Evolutionary conservation across 2,797 vertebrate species (phyloP).

Genomic region (Oophaga sylvatica): DNA sequence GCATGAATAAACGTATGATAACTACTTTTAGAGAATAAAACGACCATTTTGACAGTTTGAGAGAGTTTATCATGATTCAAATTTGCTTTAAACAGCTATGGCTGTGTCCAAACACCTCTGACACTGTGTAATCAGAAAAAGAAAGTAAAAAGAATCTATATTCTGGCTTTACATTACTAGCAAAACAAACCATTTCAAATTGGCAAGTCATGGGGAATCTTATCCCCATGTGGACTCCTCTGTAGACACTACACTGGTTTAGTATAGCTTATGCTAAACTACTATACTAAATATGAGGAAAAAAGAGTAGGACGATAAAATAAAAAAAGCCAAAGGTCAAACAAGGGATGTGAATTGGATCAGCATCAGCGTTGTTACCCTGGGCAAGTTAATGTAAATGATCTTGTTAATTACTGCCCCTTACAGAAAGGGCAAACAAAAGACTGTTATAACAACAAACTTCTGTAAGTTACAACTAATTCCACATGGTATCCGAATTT

Average conservation of each 20-base stretch:
- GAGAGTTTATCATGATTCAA: too few relatives aligned
- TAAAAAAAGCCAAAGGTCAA: background rate
- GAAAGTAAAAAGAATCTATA: background rate
- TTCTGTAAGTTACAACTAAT: slow-evolving; percentile 2
- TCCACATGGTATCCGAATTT: background rate
- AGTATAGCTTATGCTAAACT: background rate
- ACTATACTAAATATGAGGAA: background rate
- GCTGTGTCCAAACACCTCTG: too few relatives aligned
- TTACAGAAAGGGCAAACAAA: slow-evolving; percentile 8
- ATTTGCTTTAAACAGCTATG: too few relatives aligned
- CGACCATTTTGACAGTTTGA: too few relatives aligned
- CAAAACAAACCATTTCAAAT: too few relatives aligned
- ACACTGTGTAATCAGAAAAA: background rate
- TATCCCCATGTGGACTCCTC: background rate
- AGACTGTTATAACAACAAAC: slow-evolving; percentile 10
- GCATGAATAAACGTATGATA: too few relatives aligned
- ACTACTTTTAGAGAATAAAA: too few relatives aligned
- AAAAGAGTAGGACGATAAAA: background rate
- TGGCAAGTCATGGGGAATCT: background rate
- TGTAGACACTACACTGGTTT: background rate
- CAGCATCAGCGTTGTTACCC: background rate
- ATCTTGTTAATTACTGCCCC: background rate
- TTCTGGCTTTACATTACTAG: background rate
- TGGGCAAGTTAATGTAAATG: background rate
- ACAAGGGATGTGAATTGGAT: background rate